Base-by-base conservation (phyloP, 2,113 vertebrate genomes). In the Odocoileus virginianus region DNA sequence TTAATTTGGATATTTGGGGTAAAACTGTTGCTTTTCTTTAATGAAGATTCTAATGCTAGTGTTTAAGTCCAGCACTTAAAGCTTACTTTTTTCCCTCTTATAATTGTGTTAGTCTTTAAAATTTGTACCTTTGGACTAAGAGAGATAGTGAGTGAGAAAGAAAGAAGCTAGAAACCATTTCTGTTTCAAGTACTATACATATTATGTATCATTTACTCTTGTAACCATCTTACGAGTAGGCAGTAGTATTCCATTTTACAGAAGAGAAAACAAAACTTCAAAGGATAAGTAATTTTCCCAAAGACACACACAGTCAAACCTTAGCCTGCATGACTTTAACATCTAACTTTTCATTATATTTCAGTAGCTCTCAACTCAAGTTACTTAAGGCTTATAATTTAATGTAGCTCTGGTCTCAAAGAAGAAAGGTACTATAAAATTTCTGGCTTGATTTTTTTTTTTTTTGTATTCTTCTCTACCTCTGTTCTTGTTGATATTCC, bases 1-100 rank as follows among this genome's bases (percentile, higher is more conserved):
- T 82, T 45, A 58, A 0, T 67, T 28, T 95, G 57, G 78, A 36
- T 93, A 36, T 60, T 87, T 78, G 83, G 58, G 61, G 52, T 87
- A 4, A 79, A 91, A 61, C 50, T 92, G 21, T 84, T 96, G 19
- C 40, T 93, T 79, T 96, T 45, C 97, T 94, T 76, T 92, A 45
- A 52, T 96, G 67, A 91, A 85, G 25, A 94, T 87, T 96, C 16
- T 85, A n/a, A n/a, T 67, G 85, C 23, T 93, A 57, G 33, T 58
- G 12, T 93, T 47, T 76, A 79, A 91, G 58, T 95, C 27, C n/a
- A 94, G 85, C 36, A 82, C 27, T 76, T 78, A 45, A 60, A 57
- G 19, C 14, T 21, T 82, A 6, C 2, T n/a, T 92, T 94, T 91
- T 74, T 60, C 14, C 5, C 12, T 12, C 3, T 92, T 84, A 71